Evolutionary conservation across 2,797 vertebrate species (phyloP).

Genomic region (Gambusia yucatana): DNA sequence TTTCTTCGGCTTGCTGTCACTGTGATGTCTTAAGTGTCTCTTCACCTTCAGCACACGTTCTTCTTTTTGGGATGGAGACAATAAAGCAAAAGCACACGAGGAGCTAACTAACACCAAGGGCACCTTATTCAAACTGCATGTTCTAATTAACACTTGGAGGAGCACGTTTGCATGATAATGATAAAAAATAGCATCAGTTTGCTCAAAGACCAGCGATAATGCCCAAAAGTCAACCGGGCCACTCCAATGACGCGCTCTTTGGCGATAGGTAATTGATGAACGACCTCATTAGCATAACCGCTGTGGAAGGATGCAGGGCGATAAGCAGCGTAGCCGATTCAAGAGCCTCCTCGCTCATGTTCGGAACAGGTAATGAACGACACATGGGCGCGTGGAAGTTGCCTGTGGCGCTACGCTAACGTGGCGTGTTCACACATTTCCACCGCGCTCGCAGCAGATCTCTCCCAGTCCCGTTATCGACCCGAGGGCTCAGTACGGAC

Average conservation of each 20-base stretch:
- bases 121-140: slow-evolving; percentile 43
- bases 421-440: slow-evolving; percentile 68
- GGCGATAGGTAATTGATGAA: slow-evolving; percentile 51
- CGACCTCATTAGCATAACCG: slow-evolving; percentile 53
- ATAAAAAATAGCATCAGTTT: slow-evolving; percentile 19
- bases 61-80: slow-evolving; percentile 4
- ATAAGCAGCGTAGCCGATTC: slow-evolving; percentile 35
- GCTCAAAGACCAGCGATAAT: slow-evolving; percentile 41
- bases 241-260: slow-evolving; percentile 37
- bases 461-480: slow-evolving; percentile 45
- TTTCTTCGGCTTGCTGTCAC: not conserved
- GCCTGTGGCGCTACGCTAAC: slow-evolving; percentile 33
- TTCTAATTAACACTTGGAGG: slow-evolving; percentile 46
- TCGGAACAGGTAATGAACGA: slow-evolving; percentile 38
- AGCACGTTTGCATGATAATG: slow-evolving; percentile 64
- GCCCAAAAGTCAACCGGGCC: slow-evolving; percentile 13
- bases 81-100: slow-evolving; percentile 31
- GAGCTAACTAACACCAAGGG: slow-evolving; percentile 40
- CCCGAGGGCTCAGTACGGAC: slow-evolving; percentile 29
- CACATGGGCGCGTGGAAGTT: slow-evolving; percentile 61
- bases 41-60: slow-evolving; percentile 7
- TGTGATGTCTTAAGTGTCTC: not conserved
- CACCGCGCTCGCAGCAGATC: slow-evolving; percentile 41
- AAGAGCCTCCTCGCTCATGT: slow-evolving; percentile 34
- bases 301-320: slow-evolving; percentile 41